These are phyloP conservation scores for Abrostola tripartita DNA, from an alignment of 2,888 invertebrate genomes.

Conservation along the genomic window DNA sequence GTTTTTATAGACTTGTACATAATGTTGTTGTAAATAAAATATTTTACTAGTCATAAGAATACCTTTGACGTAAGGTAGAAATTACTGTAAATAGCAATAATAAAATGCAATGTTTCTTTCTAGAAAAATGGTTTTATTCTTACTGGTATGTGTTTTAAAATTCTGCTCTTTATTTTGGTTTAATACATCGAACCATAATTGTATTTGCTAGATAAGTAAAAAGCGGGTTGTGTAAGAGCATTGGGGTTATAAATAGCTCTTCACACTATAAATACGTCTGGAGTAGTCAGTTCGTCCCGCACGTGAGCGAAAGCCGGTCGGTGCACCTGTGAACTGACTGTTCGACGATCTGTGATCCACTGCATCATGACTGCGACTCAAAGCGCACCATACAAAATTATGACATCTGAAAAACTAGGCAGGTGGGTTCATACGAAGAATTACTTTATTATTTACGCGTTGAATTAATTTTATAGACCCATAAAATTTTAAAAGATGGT, in stretches of 20 bases:
- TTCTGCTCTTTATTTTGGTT: too few species aligned
- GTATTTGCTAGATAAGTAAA: neutral
- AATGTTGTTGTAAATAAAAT: constrained; percentile 71
- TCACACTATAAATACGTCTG: constrained; percentile 58
- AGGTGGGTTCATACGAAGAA: constrained; percentile 64
- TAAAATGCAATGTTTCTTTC: constrained; percentile 65
- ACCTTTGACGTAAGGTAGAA: constrained; percentile 69
- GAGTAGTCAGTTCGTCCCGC: constrained; percentile 52
- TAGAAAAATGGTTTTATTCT: constrained; percentile 43
- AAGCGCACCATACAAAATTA: constrained; percentile 71
- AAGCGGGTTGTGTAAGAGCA: constrained; percentile 11
- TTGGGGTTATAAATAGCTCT: constrained; percentile 45
- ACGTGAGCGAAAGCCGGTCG: constrained; percentile 45
- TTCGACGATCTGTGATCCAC: neutral
- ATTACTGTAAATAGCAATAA: constrained; percentile 71
- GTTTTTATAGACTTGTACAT: constrained; percentile 65
- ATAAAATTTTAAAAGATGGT: too few species aligned
- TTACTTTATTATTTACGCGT: neutral
- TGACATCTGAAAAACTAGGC: constrained; percentile 74
- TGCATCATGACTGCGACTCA: constrained; percentile 68
- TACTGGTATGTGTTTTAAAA: neutral
- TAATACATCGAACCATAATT: neutral
- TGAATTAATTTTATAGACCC: too few species aligned
- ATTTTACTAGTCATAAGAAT: constrained; percentile 74
- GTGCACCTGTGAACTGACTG: constrained; percentile 14